Percentiles rank a stretch among this genome's conserved stretches.
Evolutionary conservation across 2,888 invertebrate species (phyloP).

Genomic region (Cybosia mesomella): DNA sequence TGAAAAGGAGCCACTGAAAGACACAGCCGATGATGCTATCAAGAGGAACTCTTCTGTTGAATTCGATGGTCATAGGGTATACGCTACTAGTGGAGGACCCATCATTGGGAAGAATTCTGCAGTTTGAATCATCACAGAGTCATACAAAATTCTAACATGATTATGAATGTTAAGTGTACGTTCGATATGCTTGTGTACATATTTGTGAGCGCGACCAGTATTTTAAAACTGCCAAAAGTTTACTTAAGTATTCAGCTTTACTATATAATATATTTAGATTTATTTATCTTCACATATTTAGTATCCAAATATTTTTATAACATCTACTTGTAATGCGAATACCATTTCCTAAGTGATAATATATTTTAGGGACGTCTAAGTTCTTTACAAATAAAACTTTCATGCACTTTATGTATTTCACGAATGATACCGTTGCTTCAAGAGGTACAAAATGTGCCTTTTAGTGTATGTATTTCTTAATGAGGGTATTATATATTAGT

Average conservation of each 20-base stretch:
- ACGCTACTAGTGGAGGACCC: conserved; percentile 93
- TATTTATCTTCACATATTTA: conserved; percentile 55
- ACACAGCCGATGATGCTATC: conserved; percentile 89
- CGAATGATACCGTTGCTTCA: conserved; percentile 58
- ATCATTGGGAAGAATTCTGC: conserved; percentile 97
- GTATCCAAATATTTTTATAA: conserved; percentile 58
- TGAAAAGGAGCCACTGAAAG: conserved; percentile 93
- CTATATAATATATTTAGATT: conserved; percentile 50
- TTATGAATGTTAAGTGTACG: conserved; percentile 38
- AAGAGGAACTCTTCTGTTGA: conserved; percentile 93
- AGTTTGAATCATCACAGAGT: conserved; percentile 83
- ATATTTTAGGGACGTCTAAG: conserved; percentile 18
- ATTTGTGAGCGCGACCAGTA: conserved; percentile 81
- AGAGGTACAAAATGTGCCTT: conserved; percentile 83
- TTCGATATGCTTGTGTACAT: conserved; percentile 74
- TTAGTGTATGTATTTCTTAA: conserved; percentile 70
- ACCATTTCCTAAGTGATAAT: conserved; percentile 31
- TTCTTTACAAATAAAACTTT: conserved; percentile 26
- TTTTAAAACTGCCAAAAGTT: conserved; percentile 80
- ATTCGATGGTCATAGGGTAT: conserved; percentile 93
- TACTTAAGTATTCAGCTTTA: conserved; percentile 73
- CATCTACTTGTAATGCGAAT: conserved; percentile 35
- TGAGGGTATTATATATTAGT: conserved; percentile 79
- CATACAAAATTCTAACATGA: conserved; percentile 32
- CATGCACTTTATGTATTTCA: conserved; percentile 42